A percentile compares a stretch with the other conserved stretches of the same genome.
phyloP scores from a whole-genome alignment of 2,797 vertebrate species.

The Oreortyx pictus region DNA sequence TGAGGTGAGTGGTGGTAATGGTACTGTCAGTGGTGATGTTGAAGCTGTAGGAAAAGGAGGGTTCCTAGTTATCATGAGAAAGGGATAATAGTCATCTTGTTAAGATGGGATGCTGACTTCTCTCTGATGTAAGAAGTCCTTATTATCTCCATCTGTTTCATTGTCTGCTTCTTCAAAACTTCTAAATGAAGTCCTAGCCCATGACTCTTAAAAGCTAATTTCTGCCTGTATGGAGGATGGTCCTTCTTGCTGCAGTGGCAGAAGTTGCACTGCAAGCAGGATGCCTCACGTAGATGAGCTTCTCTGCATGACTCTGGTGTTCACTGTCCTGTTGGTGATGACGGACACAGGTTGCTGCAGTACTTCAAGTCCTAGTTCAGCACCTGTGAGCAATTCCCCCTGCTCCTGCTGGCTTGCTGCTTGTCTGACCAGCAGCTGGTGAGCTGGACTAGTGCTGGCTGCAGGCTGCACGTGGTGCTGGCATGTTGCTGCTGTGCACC shows the following conservation, averaged over 20 bases:
- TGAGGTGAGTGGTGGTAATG: background rate
- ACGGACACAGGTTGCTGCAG: background rate
- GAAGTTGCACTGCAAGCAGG: background rate
- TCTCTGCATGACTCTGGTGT: background rate
- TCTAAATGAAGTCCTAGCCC: rapidly evolving
- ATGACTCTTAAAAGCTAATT: background rate
- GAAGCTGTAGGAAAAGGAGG: background rate
- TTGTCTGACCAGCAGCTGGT: slow-evolving; percentile 17
- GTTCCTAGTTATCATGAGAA: background rate
- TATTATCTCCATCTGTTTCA: background rate
- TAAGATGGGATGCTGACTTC: background rate
- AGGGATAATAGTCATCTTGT: background rate
- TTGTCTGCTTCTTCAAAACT: background rate
- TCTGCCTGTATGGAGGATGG: background rate
- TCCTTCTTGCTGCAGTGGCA: background rate
- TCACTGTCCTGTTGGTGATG: background rate
- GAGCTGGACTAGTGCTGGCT: background rate
- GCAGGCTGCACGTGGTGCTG: rapidly evolving
- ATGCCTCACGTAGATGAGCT: background rate
- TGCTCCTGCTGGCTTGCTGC: background rate
- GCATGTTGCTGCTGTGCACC: background rate
- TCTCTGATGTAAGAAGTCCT: background rate
- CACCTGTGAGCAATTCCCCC: background rate
- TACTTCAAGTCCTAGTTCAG: slow-evolving; percentile 28
- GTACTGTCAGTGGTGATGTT: background rate